phyloP scores from a whole-genome alignment of 2,797 vertebrate species.

The Novumbra hubbsi region DNA sequence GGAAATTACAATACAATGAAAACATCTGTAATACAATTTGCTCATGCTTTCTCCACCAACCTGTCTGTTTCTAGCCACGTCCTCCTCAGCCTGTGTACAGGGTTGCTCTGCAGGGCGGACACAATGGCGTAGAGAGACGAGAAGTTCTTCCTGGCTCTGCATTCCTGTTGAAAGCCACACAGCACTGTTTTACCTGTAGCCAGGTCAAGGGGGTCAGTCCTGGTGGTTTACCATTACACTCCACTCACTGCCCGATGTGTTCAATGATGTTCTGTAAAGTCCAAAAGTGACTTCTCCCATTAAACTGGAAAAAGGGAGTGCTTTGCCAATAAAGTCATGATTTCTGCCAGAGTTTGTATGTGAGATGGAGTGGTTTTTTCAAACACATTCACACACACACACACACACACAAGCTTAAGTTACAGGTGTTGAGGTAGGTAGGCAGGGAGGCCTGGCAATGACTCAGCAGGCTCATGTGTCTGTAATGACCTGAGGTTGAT shows the following conservation, averaged over 20 bases:
- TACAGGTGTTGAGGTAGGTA: not conserved
- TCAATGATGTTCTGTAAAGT: slow-evolving; percentile 55
- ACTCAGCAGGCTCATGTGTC: slow-evolving; percentile 19
- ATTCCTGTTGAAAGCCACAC: slow-evolving; percentile 72
- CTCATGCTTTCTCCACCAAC: slow-evolving; percentile 52
- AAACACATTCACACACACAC: slow-evolving; percentile 12
- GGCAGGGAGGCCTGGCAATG: not conserved
- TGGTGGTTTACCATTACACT: slow-evolving; percentile 36
- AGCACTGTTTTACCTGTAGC: slow-evolving; percentile 19
- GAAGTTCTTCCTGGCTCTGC: slow-evolving; percentile 85
- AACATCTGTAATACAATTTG: not conserved
- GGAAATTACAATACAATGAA: not conserved
- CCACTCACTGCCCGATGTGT: slow-evolving; percentile 19
- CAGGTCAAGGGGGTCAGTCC: not conserved
- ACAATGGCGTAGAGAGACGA: slow-evolving; percentile 88
- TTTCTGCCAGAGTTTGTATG: slow-evolving; percentile 10
- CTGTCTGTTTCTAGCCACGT: slow-evolving; percentile 88
- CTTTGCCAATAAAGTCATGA: slow-evolving; percentile 35
- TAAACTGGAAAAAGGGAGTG: slow-evolving; percentile 3
- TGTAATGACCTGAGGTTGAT: not conserved
- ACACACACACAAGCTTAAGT: not conserved
- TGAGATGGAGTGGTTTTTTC: slow-evolving; percentile 8
- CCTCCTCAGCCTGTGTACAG: slow-evolving; percentile 84
- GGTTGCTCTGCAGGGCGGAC: slow-evolving; percentile 86
- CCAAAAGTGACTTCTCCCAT: slow-evolving; percentile 40